These are phyloP conservation scores for Seladonia tumulorum DNA, from an alignment of 2,888 invertebrate genomes.

Conservation along the genomic window DNA sequence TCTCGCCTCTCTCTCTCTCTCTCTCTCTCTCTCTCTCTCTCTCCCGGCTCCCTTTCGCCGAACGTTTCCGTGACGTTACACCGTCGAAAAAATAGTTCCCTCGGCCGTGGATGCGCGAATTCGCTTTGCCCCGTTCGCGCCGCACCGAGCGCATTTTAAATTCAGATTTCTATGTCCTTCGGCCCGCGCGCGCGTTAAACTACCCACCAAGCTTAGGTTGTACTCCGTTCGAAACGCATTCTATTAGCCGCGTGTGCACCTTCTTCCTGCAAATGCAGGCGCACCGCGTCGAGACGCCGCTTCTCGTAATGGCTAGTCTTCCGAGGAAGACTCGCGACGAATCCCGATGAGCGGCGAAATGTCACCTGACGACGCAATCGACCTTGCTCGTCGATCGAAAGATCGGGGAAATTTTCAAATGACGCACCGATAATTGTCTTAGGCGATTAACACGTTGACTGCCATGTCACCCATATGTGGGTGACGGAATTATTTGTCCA, in stretches of 20 bases:
- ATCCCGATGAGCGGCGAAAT: slow-evolving; percentile 64
- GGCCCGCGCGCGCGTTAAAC: background rate
- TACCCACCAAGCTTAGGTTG: background rate
- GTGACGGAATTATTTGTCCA: too few relatives aligned
- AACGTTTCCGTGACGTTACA: slow-evolving; percentile 27
- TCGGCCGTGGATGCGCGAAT: background rate
- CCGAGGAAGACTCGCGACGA: slow-evolving; percentile 54
- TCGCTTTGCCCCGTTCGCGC: background rate
- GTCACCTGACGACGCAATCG: background rate
- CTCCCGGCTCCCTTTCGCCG: slow-evolving; percentile 12
- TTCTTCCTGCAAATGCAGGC: slow-evolving; percentile 27
- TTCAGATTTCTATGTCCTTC: slow-evolving; percentile 10
- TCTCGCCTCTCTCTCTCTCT: background rate
- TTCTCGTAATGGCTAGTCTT: slow-evolving; percentile 61
- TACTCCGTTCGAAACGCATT: background rate
- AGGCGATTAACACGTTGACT: background rate
- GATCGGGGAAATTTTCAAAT: background rate
- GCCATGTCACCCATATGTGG: too few relatives aligned
- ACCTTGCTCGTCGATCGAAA: background rate
- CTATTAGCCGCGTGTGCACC: slow-evolving; percentile 22
- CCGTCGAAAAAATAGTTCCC: background rate
- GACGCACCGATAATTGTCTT: background rate
- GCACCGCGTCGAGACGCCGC: slow-evolving; percentile 50
- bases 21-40: background rate
- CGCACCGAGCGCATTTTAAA: slow-evolving; percentile 7